These are phyloP conservation scores for Leptopilina syphax DNA, from an alignment of 2,888 invertebrate species.

Conservation along the genomic window DNA sequence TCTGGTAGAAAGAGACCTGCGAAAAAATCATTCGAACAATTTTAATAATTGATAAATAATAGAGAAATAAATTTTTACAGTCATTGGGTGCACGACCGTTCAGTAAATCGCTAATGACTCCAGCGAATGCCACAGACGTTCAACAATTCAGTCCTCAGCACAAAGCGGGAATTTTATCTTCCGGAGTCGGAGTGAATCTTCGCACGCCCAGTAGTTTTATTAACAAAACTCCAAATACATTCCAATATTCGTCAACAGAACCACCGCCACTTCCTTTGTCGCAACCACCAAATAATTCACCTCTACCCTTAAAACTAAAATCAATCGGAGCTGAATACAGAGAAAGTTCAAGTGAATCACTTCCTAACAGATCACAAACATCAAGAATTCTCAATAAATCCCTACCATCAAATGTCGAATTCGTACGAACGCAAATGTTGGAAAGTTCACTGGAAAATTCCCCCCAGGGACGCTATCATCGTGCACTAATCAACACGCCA, in stretches of 20 bases:
- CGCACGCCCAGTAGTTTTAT: slow-evolving; percentile 73
- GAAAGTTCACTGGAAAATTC: slow-evolving; percentile 50
- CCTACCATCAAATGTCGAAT: slow-evolving; percentile 29
- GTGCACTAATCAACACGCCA: slow-evolving; percentile 56
- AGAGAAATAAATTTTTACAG: slow-evolving; percentile 53
- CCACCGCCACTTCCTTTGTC: background rate
- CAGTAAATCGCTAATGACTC: slow-evolving; percentile 66
- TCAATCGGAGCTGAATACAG: too few species aligned
- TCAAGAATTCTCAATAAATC: slow-evolving; percentile 14
- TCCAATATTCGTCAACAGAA: background rate
- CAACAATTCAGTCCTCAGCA: slow-evolving; percentile 67
- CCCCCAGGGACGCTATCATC: slow-evolving; percentile 60
- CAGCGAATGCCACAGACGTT: slow-evolving; percentile 69
- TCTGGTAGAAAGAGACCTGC: background rate
- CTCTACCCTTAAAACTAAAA: background rate
- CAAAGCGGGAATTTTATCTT: slow-evolving; percentile 47
- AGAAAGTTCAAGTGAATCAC: background rate
- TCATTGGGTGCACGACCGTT: slow-evolving; percentile 69
- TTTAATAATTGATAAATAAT: too few species aligned
- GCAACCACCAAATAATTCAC: background rate
- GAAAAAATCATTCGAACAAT: too few species aligned
- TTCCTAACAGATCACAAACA: background rate
- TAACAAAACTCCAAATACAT: slow-evolving; percentile 53
- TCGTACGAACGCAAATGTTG: slow-evolving; percentile 43
- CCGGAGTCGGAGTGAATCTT: slow-evolving; percentile 60